These are phyloP conservation scores for Lepilemur septentrionalis DNA, from an alignment of 2,797 vertebrate genomes.

Conservation along the genomic window DNA sequence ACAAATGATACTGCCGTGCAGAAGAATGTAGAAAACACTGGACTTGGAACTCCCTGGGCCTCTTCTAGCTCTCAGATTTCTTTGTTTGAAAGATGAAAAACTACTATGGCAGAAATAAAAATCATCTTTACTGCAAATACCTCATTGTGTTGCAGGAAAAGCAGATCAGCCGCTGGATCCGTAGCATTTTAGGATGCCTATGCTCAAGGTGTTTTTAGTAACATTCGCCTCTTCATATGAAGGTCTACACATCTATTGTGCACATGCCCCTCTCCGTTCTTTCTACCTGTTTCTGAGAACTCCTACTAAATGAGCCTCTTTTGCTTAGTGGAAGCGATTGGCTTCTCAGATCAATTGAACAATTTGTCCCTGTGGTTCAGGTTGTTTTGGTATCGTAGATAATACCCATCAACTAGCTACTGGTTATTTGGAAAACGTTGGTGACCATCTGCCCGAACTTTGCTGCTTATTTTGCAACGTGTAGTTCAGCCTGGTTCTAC, in stretches of 20 bases:
- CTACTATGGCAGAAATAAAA: background rate
- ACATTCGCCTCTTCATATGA: background rate
- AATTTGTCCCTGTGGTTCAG: background rate
- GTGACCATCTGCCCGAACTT: background rate
- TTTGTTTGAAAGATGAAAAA: background rate
- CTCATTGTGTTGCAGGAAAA: background rate
- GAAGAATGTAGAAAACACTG: background rate
- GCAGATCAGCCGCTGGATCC: background rate
- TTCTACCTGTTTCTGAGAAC: background rate
- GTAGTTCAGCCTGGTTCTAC: background rate
- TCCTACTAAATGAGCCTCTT: background rate
- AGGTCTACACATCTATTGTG: background rate
- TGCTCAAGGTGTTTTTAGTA: background rate
- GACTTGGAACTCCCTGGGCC: background rate
- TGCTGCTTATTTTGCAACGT: background rate
- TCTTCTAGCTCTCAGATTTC: background rate
- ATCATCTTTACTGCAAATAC: background rate
- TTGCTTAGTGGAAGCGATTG: background rate
- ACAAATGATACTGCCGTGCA: background rate
- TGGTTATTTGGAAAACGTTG: background rate
- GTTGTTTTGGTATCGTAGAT: background rate
- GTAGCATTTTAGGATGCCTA: background rate
- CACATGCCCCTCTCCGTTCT: background rate
- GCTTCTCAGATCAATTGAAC: background rate
- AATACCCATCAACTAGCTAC: background rate